phyloP scores from a whole-genome alignment of 2,797 vertebrate genomes.

The Lacerta agilis region DNA sequence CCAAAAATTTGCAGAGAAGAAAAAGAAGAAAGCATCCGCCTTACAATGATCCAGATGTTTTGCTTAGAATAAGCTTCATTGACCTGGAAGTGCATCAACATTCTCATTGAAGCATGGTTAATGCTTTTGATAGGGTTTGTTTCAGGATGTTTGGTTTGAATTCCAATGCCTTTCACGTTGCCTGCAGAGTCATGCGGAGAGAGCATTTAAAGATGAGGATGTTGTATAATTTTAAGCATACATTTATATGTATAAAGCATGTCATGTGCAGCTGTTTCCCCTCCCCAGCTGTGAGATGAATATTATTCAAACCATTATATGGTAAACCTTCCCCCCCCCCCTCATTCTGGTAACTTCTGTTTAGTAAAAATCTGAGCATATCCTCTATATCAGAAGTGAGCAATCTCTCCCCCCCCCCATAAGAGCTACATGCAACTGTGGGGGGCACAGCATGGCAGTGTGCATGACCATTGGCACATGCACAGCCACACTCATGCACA shows the following conservation, averaged over 20 bases:
- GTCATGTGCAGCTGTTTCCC: slow-evolving; percentile 6
- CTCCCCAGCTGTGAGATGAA: neutral
- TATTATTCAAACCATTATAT: neutral
- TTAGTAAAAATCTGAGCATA: neutral
- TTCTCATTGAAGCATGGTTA: slow-evolving; percentile 60
- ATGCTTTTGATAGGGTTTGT: slow-evolving; percentile 53
- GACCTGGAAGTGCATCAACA: slow-evolving; percentile 57
- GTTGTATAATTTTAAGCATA: slow-evolving; percentile 14
- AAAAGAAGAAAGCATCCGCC: slow-evolving; percentile 45
- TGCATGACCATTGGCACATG: neutral
- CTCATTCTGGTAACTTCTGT: neutral
- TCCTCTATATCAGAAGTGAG: neutral
- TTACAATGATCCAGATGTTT: slow-evolving; percentile 71
- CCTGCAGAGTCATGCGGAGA: slow-evolving; percentile 27
- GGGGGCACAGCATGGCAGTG: neutral
- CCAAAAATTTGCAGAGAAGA: slow-evolving; percentile 34
- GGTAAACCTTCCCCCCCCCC: neutral
- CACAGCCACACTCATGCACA: no score
- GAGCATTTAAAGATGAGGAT: slow-evolving; percentile 46
- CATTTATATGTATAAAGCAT: neutral
- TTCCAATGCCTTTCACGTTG: slow-evolving; percentile 50
- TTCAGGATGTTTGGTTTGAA: slow-evolving; percentile 54
- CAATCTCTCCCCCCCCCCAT: no score
- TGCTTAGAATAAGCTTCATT: slow-evolving; percentile 66
- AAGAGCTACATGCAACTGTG: neutral